Evolutionary conservation across 2,888 invertebrate genomes (phyloP), one percentile per base, ranked within the genome.

Genomic region (Clunio marinus): DNA sequence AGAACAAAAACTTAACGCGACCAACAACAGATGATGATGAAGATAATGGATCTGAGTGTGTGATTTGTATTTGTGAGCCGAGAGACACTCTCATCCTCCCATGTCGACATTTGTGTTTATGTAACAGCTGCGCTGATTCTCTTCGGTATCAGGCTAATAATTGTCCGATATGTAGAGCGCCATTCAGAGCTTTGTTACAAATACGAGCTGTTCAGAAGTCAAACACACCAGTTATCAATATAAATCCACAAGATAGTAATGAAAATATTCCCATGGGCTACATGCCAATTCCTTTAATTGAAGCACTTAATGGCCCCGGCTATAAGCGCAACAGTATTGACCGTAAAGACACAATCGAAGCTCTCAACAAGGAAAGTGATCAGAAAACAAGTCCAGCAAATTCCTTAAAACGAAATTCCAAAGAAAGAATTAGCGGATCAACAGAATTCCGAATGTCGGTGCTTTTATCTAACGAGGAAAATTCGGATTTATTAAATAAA

Each of bases 131-230:
- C 80, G 98, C 98, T 0, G 97, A 98, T 80, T 96, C 96, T 1
- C 82, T 99, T 70, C 84, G 98, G 71, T 97, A 96, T 77, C 95
- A 95, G 84, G 95, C 97, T 25, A 98, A 95, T 81, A 98, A 96
- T 80, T 99, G 99, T 74, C 99, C 99, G 5, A 99, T 99, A 73
- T 99, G 99, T 77, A 85, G 99, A 70, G 94, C 97, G n/a, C 98
- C 98, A 8, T 99, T 99, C 80, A 83, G 98, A 71, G 99, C 99
- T 0, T 83, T 99, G 63, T 82, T 99, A 69, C 97, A 98, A 81
- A 93, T 99, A 65, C 84, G 95, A 70, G 96, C 98, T 24, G 84
- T 98, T 73, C 93, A 95, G 77, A 90, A 90, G 75, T 84, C 62
- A 51, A 59, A 22, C 25, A 55, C 55, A 13, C 37, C 57, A 13